phyloP scores from a whole-genome alignment of 2,888 invertebrate species.

The Spisula subtruncata region DNA sequence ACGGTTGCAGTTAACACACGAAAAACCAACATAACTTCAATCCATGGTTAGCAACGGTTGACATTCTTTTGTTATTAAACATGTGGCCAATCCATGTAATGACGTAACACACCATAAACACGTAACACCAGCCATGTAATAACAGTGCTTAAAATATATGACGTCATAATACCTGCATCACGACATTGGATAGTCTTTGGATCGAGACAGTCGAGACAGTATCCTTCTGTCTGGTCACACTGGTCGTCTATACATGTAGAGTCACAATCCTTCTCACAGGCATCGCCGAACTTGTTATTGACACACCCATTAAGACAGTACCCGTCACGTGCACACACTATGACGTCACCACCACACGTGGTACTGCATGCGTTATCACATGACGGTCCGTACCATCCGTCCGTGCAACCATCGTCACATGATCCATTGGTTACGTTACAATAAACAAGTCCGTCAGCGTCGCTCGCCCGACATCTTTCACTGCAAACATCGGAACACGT shows the following conservation, averaged over 20 bases:
- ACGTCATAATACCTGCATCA: slow-evolving; percentile 53
- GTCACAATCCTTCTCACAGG: slow-evolving; percentile 45
- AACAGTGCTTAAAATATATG: slow-evolving; percentile 8
- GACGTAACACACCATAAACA: too few relatives aligned
- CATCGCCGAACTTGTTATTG: slow-evolving; percentile 33
- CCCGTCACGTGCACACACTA: slow-evolving; percentile 39
- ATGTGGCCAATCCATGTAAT: background rate
- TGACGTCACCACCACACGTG: slow-evolving; percentile 30
- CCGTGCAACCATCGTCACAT: slow-evolving; percentile 55
- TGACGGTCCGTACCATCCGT: slow-evolving; percentile 42
- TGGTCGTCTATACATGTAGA: slow-evolving; percentile 47
- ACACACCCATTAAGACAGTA: slow-evolving; percentile 49
- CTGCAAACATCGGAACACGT: slow-evolving; percentile 49
- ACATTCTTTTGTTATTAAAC: background rate
- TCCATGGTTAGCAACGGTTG: background rate
- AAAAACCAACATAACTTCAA: background rate
- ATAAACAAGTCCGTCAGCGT: slow-evolving; percentile 27
- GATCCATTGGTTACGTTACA: slow-evolving; percentile 48
- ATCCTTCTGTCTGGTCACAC: slow-evolving; percentile 47
- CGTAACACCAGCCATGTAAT: too few relatives aligned
- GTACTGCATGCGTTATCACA: slow-evolving; percentile 40
- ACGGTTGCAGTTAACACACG: too few relatives aligned
- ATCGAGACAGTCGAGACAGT: slow-evolving; percentile 46
- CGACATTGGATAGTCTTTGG: slow-evolving; percentile 46
- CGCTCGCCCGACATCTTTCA: slow-evolving; percentile 32